phyloP scores from a whole-genome alignment of 2,113 vertebrate genomes.

The Struthidea cinerea region DNA sequence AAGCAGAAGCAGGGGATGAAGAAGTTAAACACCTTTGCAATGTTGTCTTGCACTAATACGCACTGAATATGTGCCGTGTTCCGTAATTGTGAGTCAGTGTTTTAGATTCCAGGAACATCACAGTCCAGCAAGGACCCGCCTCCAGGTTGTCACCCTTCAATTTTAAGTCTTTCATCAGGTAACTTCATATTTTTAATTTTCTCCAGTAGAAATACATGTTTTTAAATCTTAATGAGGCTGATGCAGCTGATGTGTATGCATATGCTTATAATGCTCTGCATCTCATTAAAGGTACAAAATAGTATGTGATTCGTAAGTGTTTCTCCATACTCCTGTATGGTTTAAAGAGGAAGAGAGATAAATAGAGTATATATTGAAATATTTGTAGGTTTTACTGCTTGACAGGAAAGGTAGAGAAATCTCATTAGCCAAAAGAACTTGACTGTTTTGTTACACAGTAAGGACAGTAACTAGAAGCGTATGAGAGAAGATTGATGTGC shows the following conservation, averaged over 20 bases:
- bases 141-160: background rate
- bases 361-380: background rate
- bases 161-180: background rate
- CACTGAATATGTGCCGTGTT: background rate
- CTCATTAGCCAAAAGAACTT: background rate
- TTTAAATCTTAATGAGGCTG: background rate
- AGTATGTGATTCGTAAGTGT: background rate
- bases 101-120: background rate
- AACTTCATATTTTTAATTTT: background rate
- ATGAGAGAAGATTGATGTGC: background rate
- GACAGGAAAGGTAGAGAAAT: background rate
- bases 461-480: background rate
- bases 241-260: background rate
- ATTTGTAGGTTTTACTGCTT: background rate
- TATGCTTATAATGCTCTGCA: background rate
- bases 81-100: background rate
- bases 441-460: background rate
- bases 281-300: background rate
- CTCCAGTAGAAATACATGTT: background rate
- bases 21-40: background rate
- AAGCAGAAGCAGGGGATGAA: background rate
- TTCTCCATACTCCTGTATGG: background rate
- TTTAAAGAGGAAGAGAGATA: background rate
- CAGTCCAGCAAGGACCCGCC: background rate
- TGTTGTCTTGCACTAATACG: accelerated